phyloP scores from a whole-genome alignment of 2,797 vertebrate species.

The Syncerus caffer region DNA sequence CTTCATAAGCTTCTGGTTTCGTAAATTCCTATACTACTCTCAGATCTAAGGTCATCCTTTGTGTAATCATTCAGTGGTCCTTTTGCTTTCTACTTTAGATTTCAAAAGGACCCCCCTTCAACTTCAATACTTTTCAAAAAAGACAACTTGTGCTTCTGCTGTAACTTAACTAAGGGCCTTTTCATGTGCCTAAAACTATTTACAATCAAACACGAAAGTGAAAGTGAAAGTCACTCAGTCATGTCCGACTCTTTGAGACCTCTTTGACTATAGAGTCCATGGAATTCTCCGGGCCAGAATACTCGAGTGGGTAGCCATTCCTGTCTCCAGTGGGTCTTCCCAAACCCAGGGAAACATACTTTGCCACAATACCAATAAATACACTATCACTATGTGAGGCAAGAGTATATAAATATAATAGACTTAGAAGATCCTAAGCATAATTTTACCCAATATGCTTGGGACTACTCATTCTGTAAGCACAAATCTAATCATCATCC shows the following conservation, averaged over 20 bases:
- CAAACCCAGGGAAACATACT: neutral
- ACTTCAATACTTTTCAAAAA: neutral
- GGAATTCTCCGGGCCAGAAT: neutral
- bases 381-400: neutral
- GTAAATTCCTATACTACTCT: neutral
- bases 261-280: neutral
- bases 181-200: neutral
- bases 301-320: neutral
- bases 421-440: neutral
- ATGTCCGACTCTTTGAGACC: neutral
- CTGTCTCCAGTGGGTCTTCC: neutral
- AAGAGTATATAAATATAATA: neutral
- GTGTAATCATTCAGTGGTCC: neutral
- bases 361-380: neutral
- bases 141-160: neutral
- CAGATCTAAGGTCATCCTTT: neutral
- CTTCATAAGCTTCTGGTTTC: neutral
- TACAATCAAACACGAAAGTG: neutral
- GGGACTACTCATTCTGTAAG: neutral
- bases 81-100: neutral
- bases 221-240: neutral
- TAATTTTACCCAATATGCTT: neutral
- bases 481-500: neutral
- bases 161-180: neutral
- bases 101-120: neutral